Conservation (phyloP, 2,113 vertebrate species). For the Pelodiscus sinensis region DNA sequence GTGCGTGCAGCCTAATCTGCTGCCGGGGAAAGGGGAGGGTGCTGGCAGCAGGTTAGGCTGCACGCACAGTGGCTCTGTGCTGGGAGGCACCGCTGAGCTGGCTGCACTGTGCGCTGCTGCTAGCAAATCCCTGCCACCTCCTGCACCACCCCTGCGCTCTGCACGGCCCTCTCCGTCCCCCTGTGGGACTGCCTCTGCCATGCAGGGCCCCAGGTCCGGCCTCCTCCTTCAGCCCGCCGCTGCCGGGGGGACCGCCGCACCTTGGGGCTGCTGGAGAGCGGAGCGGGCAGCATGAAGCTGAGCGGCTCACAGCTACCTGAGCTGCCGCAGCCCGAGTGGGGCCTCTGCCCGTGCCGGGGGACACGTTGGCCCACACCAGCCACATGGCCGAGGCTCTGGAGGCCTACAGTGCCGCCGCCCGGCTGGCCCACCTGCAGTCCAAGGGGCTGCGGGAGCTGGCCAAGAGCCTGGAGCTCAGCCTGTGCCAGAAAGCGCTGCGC, state of each 20-base stretch:
- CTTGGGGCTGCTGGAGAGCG: neutral
- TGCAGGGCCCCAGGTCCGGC: too few relatives aligned
- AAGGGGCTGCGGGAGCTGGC: constrained; percentile 82
- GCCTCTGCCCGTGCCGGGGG: constrained; percentile 84
- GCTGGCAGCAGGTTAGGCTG: too few relatives aligned
- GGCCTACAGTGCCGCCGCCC: constrained; percentile 83
- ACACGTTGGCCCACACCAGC: constrained; percentile 80
- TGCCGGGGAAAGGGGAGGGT: too few relatives aligned
- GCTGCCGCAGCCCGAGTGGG: constrained; percentile 82
- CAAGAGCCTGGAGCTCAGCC: constrained; percentile 78
- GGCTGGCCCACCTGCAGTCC: constrained; percentile 76
- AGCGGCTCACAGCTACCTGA: constrained; percentile 81
- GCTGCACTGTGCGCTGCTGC: too few relatives aligned
- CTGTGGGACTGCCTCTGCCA: too few relatives aligned
- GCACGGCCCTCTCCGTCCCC: too few relatives aligned
- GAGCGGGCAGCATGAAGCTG: neutral
- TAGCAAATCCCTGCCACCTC: too few relatives aligned
- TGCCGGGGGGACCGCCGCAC: constrained; percentile 1
- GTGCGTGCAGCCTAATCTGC: too few relatives aligned
- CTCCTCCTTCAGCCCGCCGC: too few relatives aligned
- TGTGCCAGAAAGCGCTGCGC: constrained; percentile 80
- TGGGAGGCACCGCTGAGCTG: too few relatives aligned
- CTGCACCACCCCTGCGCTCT: too few relatives aligned
- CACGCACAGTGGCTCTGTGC: too few relatives aligned
- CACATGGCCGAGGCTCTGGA: constrained; percentile 85